Evolutionary conservation across 2,113 vertebrate genomes (phyloP), one percentile per base, ranked within the genome.

Genomic region (Pachypanchax playfairii): DNA sequence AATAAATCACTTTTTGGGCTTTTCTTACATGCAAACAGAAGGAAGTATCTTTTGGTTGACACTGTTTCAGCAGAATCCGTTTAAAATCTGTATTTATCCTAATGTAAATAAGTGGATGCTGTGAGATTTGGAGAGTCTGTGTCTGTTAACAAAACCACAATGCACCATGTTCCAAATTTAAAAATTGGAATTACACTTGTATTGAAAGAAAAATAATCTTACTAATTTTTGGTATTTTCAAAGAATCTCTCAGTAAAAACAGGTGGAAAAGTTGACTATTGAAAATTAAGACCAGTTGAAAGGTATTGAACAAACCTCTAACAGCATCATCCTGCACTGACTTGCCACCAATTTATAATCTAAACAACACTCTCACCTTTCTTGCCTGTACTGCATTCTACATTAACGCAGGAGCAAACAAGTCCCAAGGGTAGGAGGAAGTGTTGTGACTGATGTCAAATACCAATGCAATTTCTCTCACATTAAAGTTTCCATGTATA

Each of bases 371-470:
- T 39, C 21, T 54, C 47, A 50, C 28, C 67, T 53, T 55, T 43
- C 5, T 50, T 22, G 28, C 67, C 60, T 11, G 9, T 21, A 58
- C 8, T 39, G 63, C 51, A 63, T 74, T 38, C 62, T 76, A 70
- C 39, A 68, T 50, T 9, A 67, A 42, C 44, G 49, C 64, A 63
- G 55, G 59, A 59, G 68, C 54, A 66, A 70, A 72, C 36, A 13
- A 43, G 31, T 58, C 75, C 50, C 21, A 60, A 56, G 79, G 82
- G 61, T 8, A 26, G 14, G 12, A 6, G 64, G 48, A 75, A 36
- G 52, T 77, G 75, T 77, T 68, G 55, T 26, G 53, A 53, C 62
- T 59, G 47, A 48, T 80, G 62, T 80, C 68, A 75, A 65, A 72
- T 48, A 65, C 42, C 35, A 50, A 29, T 57, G 44, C 57, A 14